phyloP scores from a whole-genome alignment of 2,888 invertebrate species.

The Flabesymbios commensalis region DNA sequence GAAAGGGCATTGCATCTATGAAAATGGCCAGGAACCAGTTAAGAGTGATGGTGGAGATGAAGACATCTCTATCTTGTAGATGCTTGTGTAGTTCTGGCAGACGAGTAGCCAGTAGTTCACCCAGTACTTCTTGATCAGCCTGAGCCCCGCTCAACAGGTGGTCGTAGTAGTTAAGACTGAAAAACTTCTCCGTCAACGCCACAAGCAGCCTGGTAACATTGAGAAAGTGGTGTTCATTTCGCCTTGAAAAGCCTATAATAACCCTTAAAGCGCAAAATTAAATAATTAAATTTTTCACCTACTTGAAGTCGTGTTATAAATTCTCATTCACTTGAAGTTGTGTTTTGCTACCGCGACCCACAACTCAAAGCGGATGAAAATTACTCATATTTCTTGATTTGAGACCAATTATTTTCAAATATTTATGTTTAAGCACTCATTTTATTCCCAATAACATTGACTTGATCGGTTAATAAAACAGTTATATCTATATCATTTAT shows the following conservation, averaged over 20 bases:
- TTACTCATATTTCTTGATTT: too few relatives aligned
- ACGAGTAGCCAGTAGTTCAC: constrained; percentile 63
- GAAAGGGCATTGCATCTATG: constrained; percentile 65
- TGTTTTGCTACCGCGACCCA: too few relatives aligned
- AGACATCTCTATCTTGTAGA: constrained; percentile 63
- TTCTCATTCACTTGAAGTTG: too few relatives aligned
- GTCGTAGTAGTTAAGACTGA: constrained; percentile 64
- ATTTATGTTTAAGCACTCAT: too few relatives aligned
- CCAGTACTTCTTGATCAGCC: constrained; percentile 64
- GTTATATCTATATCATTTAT: too few relatives aligned
- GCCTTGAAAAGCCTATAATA: neutral
- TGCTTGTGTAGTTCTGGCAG: constrained; percentile 62
- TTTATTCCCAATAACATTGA: too few relatives aligned
- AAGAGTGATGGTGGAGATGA: constrained; percentile 65
- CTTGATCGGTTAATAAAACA: too few relatives aligned
- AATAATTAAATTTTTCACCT: too few relatives aligned
- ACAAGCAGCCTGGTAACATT: constrained; percentile 65
- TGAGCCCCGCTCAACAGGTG: constrained; percentile 64
- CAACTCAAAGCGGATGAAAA: too few relatives aligned
- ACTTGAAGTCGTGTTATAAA: too few relatives aligned
- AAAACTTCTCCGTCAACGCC: constrained; percentile 65
- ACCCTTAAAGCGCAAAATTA: neutral
- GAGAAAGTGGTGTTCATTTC: neutral
- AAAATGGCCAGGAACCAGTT: constrained; percentile 67
- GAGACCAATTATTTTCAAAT: too few relatives aligned